Percentiles rank a stretch among this genome's conserved stretches.
phyloP scores from a whole-genome alignment of 1,140 invertebrate species.

The Drosophila sproati region DNA sequence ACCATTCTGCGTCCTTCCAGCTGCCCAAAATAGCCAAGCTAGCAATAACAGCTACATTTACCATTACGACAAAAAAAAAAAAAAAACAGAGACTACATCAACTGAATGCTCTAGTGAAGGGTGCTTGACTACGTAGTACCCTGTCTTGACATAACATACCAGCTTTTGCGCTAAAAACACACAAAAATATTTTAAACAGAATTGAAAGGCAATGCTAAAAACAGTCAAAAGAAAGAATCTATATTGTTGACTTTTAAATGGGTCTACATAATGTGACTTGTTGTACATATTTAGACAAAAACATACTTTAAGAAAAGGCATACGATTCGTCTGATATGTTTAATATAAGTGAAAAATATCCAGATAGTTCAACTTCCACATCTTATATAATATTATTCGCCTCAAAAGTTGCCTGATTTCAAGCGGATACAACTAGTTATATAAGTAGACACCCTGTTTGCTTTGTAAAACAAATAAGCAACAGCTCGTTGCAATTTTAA shows the following conservation, averaged over 20 bases:
- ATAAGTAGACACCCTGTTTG: neutral
- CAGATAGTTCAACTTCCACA: too few species aligned
- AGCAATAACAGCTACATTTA: constrained; percentile 9
- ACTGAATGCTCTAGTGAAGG: neutral
- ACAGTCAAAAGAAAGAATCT: too few species aligned
- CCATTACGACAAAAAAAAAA: constrained; percentile 6
- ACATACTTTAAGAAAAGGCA: too few species aligned
- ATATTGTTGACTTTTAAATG: too few species aligned
- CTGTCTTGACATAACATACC: neutral
- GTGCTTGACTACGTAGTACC: neutral
- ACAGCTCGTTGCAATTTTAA: constrained; percentile 80
- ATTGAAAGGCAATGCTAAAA: too few species aligned
- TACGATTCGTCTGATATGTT: too few species aligned
- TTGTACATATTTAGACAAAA: too few species aligned
- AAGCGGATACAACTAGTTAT: neutral
- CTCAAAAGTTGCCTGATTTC: neutral
- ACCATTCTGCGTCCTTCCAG: neutral
- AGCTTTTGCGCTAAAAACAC: too few species aligned
- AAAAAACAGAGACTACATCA: constrained; percentile 14
- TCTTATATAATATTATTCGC: too few species aligned
- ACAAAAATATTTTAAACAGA: too few species aligned
- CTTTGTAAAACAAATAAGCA: constrained; percentile 46
- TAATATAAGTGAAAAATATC: too few species aligned
- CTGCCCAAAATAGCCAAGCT: constrained; percentile 22
- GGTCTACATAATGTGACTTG: too few species aligned